phyloP scores from a whole-genome alignment of 2,797 vertebrate species.

The Eulemur mongoz region DNA sequence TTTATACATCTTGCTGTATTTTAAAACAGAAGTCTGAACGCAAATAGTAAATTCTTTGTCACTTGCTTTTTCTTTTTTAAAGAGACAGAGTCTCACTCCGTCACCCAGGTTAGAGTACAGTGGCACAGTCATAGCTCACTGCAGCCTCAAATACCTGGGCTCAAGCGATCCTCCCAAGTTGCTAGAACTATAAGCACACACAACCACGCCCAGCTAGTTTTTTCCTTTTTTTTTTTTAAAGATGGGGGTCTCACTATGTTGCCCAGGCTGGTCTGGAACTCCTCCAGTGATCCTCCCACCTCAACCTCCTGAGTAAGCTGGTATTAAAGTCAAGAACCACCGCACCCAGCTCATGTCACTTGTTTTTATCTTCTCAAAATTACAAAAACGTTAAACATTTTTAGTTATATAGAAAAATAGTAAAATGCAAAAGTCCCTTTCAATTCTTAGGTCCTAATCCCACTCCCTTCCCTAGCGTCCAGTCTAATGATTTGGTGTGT shows the following conservation, averaged over 20 bases:
- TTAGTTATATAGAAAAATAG: not conserved
- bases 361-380: constrained; percentile 37
- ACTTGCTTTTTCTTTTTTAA: not conserved
- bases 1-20: not conserved
- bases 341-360: not conserved
- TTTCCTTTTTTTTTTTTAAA: not conserved
- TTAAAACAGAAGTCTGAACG: not conserved
- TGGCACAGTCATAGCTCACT: not conserved
- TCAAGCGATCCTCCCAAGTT: not conserved
- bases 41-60: not conserved
- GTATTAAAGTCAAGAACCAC: not conserved
- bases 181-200: not conserved
- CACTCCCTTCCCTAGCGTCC: not conserved
- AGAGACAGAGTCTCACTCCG: not conserved
- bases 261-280: not conserved
- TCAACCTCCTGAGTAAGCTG: not conserved
- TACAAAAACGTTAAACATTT: not conserved
- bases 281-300: not conserved
- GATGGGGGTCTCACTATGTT: not conserved
- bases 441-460: not conserved
- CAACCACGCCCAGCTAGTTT: not conserved
- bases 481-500: not conserved
- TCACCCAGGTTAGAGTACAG: not conserved
- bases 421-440: not conserved
- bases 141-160: not conserved